Conservation (phyloP, 1,140 invertebrate species). For the Ceratosolen solmsi region DNA sequence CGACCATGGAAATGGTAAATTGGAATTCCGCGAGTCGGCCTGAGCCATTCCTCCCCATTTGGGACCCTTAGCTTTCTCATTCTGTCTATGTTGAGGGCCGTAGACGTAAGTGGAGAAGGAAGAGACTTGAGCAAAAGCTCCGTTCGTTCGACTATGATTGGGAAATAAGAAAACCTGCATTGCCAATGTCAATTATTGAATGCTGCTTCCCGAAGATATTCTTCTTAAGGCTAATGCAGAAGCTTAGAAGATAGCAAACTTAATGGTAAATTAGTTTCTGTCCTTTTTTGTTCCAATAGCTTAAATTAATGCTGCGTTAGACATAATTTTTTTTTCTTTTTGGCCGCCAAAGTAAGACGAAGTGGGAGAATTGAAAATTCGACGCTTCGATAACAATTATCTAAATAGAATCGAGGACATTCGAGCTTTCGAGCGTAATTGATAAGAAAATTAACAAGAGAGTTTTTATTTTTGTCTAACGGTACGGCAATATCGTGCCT, state of each 20-base stretch:
- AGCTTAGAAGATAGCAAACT: too few species aligned
- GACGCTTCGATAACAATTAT: too few species aligned
- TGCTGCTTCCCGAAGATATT: background rate
- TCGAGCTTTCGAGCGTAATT: too few species aligned
- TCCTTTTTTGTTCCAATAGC: too few species aligned
- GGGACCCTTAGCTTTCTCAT: constrained; percentile 19
- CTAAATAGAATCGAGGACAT: too few species aligned
- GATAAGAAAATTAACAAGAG: too few species aligned
- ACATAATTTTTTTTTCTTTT: too few species aligned
- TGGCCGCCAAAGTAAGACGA: too few species aligned
- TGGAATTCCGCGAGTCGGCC: constrained; percentile 69
- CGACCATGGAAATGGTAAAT: constrained; percentile 66
- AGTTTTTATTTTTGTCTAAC: background rate
- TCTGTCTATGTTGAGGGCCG: background rate
- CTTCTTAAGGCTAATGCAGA: background rate
- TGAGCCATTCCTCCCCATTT: constrained; percentile 59
- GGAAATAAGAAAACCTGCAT: background rate
- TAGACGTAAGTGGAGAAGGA: background rate
- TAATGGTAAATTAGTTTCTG: too few species aligned
- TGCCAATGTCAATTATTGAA: background rate
- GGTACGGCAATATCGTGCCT: background rate
- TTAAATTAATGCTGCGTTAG: too few species aligned
- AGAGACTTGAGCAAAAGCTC: background rate
- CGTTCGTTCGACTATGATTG: background rate
- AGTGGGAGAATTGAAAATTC: too few species aligned